Conservation (phyloP, 2,113 vertebrate genomes). For the Typhlomys cinereus region DNA sequence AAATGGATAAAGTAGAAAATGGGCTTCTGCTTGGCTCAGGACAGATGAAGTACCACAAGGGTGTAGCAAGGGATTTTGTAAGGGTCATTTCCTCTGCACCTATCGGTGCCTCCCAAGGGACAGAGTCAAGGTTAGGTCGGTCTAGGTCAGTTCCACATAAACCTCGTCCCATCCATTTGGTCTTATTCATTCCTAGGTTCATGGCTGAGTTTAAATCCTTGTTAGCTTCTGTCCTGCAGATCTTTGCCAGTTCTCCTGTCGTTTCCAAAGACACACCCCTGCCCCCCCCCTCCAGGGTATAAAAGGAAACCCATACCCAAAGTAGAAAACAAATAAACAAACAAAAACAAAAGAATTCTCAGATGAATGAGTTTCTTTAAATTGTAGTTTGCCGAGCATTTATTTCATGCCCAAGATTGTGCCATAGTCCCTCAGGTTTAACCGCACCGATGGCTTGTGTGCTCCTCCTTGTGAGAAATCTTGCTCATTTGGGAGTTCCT, state of each 20-base stretch:
- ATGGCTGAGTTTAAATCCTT: background rate
- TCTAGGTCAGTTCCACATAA: background rate
- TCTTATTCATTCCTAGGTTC: background rate
- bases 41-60: background rate
- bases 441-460: background rate
- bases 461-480: background rate
- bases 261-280: background rate
- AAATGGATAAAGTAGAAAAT: slow-evolving; percentile 10
- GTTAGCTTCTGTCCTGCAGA: background rate
- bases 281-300: background rate
- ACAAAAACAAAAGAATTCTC: background rate
- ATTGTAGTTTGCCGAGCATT: background rate
- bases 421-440: background rate
- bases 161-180: background rate
- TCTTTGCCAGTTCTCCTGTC: background rate
- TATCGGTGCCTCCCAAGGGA: background rate
- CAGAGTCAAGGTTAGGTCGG: background rate
- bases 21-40: background rate
- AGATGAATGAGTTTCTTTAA: background rate
- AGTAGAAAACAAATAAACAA: background rate
- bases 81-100: background rate
- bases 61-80: background rate
- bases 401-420: background rate
- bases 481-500: background rate
- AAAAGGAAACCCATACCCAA: background rate